phyloP scores from a whole-genome alignment of 2,113 vertebrate genomes.

The Ivindomyrus marchei region DNA sequence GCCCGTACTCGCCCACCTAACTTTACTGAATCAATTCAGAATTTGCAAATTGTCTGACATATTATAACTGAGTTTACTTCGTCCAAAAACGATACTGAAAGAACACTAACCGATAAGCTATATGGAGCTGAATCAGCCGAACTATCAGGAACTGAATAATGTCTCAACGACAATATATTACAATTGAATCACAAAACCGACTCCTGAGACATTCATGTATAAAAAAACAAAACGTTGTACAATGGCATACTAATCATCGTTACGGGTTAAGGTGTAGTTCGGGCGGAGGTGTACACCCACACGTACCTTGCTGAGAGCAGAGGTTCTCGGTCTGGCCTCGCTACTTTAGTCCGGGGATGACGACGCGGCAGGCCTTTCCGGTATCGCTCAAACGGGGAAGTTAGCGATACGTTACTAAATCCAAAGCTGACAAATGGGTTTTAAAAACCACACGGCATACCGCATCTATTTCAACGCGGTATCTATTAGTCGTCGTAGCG shows the following conservation, averaged over 20 bases:
- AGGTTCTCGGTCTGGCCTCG: neutral
- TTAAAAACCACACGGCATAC: neutral
- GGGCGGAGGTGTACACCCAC: neutral
- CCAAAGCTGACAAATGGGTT: neutral
- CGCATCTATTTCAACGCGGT: neutral
- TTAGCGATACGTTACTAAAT: neutral
- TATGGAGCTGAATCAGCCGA: neutral
- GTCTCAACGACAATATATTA: neutral
- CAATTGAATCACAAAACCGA: neutral
- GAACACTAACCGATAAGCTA: neutral
- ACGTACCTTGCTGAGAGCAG: slow-evolving; percentile 15
- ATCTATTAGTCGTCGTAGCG: neutral
- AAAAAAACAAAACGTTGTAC: neutral
- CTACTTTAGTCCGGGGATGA: slow-evolving; percentile 18
- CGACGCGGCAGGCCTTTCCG: slow-evolving; percentile 18
- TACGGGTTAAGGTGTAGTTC: neutral
- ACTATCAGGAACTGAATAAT: neutral
- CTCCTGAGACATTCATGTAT: neutral
- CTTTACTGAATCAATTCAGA: neutral
- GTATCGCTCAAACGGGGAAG: slow-evolving; percentile 5
- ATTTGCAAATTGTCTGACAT: neutral
- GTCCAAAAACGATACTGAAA: neutral
- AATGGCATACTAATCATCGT: neutral
- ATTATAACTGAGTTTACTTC: neutral
- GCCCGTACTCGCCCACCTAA: neutral